phyloP scores from a whole-genome alignment of 2,888 invertebrate species.

The Parnassius apollo region DNA sequence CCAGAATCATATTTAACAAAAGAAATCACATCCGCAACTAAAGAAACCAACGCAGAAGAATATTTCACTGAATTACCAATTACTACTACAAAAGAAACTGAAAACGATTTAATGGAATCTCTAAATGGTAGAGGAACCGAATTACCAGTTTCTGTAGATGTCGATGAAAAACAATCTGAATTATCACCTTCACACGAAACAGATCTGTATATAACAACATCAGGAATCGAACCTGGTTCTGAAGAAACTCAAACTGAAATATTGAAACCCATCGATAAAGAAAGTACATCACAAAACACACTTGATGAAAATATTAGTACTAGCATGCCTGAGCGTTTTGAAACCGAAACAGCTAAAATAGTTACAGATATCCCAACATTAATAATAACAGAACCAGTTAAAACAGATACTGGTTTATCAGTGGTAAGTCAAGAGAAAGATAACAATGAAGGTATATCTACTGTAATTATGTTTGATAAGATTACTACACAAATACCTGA shows the following conservation, averaged over 20 bases:
- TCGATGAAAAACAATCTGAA: constrained; percentile 2
- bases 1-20: constrained; percentile 2
- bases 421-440: constrained; percentile 5
- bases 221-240: not conserved
- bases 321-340: constrained; percentile 1
- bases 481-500: constrained; percentile 7
- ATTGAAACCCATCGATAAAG: not conserved
- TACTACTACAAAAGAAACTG: constrained; percentile 4
- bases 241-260: constrained; percentile 13
- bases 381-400: constrained; percentile 7
- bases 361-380: constrained; percentile 5
- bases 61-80: constrained; percentile 6
- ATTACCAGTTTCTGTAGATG: constrained; percentile 1
- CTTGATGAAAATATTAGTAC: constrained; percentile 9
- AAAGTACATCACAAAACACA: constrained; percentile 14
- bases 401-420: not conserved
- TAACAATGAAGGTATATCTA: not conserved
- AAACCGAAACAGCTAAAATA: constrained; percentile 7
- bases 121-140: constrained; percentile 26
- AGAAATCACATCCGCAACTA: constrained; percentile 3
- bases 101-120: constrained; percentile 16
- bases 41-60: constrained; percentile 7
- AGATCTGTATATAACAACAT: constrained; percentile 6
- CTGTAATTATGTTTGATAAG: constrained; percentile 1
- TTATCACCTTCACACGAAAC: not conserved